These are phyloP conservation scores for Hypotaenidia okinawae DNA, from an alignment of 2,797 vertebrate species.

Conservation along the genomic window DNA sequence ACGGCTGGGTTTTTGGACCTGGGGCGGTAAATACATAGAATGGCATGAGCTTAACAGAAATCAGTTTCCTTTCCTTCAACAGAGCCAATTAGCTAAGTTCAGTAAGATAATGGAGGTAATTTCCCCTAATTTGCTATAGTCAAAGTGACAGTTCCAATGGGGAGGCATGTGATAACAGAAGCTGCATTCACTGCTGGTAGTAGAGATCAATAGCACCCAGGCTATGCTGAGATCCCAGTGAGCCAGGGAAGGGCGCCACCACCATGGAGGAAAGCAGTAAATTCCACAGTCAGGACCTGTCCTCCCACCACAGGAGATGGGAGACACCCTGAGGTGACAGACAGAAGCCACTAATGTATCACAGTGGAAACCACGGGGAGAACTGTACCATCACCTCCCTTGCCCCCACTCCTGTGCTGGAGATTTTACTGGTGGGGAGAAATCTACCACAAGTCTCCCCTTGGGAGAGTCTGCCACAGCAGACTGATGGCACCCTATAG, in stretches of 20 bases:
- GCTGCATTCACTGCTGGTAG: not conserved
- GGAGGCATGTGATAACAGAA: not conserved
- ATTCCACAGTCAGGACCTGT: not conserved
- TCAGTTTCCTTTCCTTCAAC: not conserved
- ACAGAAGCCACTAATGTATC: not conserved
- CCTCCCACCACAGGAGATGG: not conserved
- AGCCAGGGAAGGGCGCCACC: not conserved
- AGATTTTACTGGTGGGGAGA: not conserved
- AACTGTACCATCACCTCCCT: not conserved
- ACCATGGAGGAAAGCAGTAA: not conserved
- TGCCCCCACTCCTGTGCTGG: not conserved
- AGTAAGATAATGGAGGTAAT: not conserved
- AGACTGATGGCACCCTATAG: not conserved
- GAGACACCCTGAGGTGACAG: not conserved
- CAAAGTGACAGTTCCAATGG: not conserved
- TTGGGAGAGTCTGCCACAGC: not conserved
- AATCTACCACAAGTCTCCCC: not conserved
- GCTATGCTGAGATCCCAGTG: not conserved
- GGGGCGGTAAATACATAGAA: not conserved
- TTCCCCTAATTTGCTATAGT: not conserved
- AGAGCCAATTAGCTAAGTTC: not conserved
- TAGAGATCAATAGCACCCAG: not conserved
- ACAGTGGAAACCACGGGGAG: not conserved
- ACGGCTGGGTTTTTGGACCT: rapidly evolving
- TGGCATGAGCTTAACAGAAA: not conserved